These are phyloP conservation scores for Drosophila littoralis DNA, from an alignment of 1,140 invertebrate genomes.

Conservation along the genomic window DNA sequence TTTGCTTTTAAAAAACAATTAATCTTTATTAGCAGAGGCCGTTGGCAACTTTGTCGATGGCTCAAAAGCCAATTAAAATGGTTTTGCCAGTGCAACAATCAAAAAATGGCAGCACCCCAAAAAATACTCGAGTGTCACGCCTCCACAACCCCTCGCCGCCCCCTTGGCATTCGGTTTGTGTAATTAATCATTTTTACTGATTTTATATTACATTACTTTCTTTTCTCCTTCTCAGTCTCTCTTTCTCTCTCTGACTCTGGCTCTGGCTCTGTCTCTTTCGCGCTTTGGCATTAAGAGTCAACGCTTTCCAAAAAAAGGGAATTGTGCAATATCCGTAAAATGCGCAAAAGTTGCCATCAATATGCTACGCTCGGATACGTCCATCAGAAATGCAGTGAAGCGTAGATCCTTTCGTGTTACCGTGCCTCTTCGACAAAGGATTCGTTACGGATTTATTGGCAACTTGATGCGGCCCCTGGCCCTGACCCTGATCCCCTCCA, in stretches of 20 bases:
- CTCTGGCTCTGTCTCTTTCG: no score
- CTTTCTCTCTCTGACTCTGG: neutral
- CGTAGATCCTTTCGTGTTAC: slow-evolving; percentile 78
- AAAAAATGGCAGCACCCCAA: slow-evolving; percentile 28
- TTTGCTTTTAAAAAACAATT: slow-evolving; percentile 82
- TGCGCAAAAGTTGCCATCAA: slow-evolving; percentile 82
- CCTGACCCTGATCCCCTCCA: slow-evolving; percentile 6
- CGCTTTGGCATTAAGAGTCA: slow-evolving; percentile 43
- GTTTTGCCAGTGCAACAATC: slow-evolving; percentile 73
- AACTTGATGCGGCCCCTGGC: slow-evolving; percentile 52
- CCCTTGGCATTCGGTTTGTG: slow-evolving; percentile 24
- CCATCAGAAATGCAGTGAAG: slow-evolving; percentile 82
- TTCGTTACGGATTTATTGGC: slow-evolving; percentile 82
- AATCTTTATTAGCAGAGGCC: slow-evolving; percentile 72
- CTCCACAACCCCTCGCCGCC: slow-evolving; percentile 15
- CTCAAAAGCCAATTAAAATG: slow-evolving; percentile 82
- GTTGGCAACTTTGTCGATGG: slow-evolving; percentile 59
- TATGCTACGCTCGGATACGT: slow-evolving; percentile 83
- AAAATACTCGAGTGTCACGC: slow-evolving; percentile 11
- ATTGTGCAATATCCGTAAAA: slow-evolving; percentile 83
- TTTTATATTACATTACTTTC: slow-evolving; percentile 38
- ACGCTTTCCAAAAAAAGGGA: slow-evolving; percentile 36
- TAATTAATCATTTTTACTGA: slow-evolving; percentile 78
- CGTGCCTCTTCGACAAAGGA: slow-evolving; percentile 68
- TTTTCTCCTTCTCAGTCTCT: neutral